Evolutionary conservation across 2,797 vertebrate species (phyloP).

Genomic region (Sebastes steindachneri): DNA sequence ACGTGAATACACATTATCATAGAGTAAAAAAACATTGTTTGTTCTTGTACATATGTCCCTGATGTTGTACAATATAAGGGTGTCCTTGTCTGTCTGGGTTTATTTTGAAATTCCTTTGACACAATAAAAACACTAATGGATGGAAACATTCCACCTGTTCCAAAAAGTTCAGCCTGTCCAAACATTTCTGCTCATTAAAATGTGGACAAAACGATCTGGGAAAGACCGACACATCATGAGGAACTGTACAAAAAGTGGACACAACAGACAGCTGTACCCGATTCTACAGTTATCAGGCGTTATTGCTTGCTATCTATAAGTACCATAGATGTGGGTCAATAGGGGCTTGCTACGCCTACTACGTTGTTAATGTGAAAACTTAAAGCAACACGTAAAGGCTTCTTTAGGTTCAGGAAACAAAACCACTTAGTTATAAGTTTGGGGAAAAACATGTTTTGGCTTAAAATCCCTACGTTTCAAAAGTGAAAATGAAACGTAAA

Average conservation of each 20-base stretch:
- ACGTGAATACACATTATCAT: not conserved
- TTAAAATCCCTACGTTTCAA: too few species aligned
- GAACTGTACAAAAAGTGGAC: not conserved
- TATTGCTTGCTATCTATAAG: too few species aligned
- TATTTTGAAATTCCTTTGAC: constrained; percentile 8
- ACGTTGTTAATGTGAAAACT: too few species aligned
- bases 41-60: not conserved
- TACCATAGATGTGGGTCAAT: too few species aligned
- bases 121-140: constrained; percentile 18
- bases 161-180: constrained; percentile 1
- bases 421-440: too few species aligned
- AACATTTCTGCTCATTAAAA: not conserved
- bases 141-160: not conserved
- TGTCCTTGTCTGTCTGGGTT: not conserved
- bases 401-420: too few species aligned
- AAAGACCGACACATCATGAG: not conserved
- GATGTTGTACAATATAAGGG: not conserved
- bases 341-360: too few species aligned
- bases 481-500: too few species aligned
- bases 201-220: not conserved
- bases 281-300: too few species aligned
- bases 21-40: not conserved
- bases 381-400: too few species aligned
- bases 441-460: too few species aligned
- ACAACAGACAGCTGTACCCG: not conserved